Conservation (phyloP, 2,113 vertebrate species). For the Antechinus stuartii region DNA sequence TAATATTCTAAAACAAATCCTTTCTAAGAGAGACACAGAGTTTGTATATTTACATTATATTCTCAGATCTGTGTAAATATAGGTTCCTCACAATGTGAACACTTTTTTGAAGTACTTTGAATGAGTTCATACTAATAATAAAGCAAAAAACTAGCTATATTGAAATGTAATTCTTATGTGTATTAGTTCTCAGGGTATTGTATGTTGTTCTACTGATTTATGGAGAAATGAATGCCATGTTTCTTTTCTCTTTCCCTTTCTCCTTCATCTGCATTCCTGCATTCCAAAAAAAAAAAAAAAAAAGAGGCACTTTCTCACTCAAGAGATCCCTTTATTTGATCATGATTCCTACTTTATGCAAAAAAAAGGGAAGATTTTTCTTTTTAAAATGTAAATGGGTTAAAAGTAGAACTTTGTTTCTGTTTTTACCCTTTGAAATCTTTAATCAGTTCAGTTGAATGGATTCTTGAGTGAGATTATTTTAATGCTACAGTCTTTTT, state of each 20-base stretch:
- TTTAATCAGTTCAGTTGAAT: conserved; percentile 45
- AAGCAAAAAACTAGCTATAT: background rate
- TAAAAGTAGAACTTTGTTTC: conserved; percentile 27
- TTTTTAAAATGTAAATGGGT: background rate
- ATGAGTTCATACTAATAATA: background rate
- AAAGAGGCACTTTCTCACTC: background rate
- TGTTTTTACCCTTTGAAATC: conserved; percentile 42
- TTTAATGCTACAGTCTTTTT: conserved; percentile 55
- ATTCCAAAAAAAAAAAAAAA: background rate
- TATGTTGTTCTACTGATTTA: background rate
- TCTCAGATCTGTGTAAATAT: background rate
- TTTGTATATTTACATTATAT: background rate
- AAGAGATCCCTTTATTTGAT: background rate
- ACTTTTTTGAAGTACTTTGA: background rate
- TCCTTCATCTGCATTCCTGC: background rate
- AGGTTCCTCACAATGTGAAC: background rate
- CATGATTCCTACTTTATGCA: background rate
- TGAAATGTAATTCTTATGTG: background rate
- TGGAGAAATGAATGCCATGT: background rate
- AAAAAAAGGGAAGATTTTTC: background rate
- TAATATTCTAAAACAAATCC: background rate
- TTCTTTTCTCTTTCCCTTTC: background rate
- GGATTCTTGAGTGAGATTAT: background rate
- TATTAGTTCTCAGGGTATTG: background rate
- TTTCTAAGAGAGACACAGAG: background rate